phyloP scores from a whole-genome alignment of 2,888 invertebrate species.

The Hermodice carunculata region DNA sequence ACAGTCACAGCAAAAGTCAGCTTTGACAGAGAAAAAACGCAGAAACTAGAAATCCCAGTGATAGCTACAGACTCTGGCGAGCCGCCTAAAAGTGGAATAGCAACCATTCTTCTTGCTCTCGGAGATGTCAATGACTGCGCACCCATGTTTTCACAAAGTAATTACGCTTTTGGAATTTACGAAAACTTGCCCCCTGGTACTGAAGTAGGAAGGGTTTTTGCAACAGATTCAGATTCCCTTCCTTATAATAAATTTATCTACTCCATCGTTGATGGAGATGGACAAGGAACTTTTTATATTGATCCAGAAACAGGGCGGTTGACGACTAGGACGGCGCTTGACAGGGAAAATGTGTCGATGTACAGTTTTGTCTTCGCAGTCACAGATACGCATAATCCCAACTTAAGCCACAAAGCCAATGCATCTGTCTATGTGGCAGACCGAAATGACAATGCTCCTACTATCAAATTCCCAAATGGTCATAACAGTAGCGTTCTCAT shows the following conservation, averaged over 20 bases:
- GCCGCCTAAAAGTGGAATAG: slow-evolving; percentile 22
- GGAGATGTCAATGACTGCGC: slow-evolving; percentile 40
- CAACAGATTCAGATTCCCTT: slow-evolving; percentile 23
- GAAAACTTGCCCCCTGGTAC: slow-evolving; percentile 34
- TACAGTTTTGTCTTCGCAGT: slow-evolving; percentile 39
- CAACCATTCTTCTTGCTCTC: slow-evolving; percentile 28
- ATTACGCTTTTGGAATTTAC: slow-evolving; percentile 19
- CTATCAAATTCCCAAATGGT: slow-evolving; percentile 10
- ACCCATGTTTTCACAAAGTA: slow-evolving; percentile 32
- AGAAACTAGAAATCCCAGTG: slow-evolving; percentile 25
- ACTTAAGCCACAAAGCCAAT: slow-evolving; percentile 21
- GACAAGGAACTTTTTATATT: no score
- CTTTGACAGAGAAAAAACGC: slow-evolving; percentile 30
- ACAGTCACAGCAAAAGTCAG: slow-evolving; percentile 18
- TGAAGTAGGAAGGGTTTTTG: slow-evolving; percentile 30
- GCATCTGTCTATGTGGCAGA: slow-evolving; percentile 22
- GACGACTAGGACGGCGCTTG: slow-evolving; percentile 76
- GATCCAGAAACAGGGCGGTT: slow-evolving; percentile 87
- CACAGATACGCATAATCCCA: slow-evolving; percentile 26
- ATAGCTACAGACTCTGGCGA: slow-evolving; percentile 32
- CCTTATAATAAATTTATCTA: slow-evolving; percentile 28
- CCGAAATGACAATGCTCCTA: slow-evolving; percentile 14
- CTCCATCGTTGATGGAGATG: no score
- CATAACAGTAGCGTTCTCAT: slow-evolving; percentile 17
- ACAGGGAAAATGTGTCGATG: slow-evolving; percentile 33